These are phyloP conservation scores for Ephestia elutella DNA, from an alignment of 1,140 invertebrate genomes.

Conservation along the genomic window DNA sequence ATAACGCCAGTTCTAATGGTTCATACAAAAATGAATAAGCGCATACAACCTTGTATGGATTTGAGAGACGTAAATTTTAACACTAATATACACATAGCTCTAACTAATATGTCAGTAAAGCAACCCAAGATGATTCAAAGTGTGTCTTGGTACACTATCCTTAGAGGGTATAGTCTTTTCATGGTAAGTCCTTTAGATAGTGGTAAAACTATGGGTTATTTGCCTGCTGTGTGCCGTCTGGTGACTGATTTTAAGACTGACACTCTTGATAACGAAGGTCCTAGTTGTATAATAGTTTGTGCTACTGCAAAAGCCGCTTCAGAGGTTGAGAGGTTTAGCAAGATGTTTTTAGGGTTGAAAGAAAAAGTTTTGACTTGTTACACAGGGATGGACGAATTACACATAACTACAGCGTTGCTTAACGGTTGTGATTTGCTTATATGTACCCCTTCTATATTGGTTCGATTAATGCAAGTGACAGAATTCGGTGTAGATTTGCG, in stretches of 20 bases:
- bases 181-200: conserved; percentile 57
- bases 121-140: conserved; percentile 59
- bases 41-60: conserved; percentile 37
- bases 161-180: conserved; percentile 65
- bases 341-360: conserved; percentile 39
- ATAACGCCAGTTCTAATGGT: conserved; percentile 53
- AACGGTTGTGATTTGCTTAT: conserved; percentile 59
- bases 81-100: conserved; percentile 34
- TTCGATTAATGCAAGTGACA: conserved; percentile 39
- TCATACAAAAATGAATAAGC: conserved; percentile 51
- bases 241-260: conserved; percentile 40
- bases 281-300: conserved; percentile 54
- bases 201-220: conserved; percentile 74
- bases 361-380: conserved; percentile 46
- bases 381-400: conserved; percentile 44
- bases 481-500: conserved; percentile 52
- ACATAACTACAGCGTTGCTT: conserved; percentile 40
- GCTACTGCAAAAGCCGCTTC: conserved; percentile 50
- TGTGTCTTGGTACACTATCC: conserved; percentile 66
- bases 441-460: conserved; percentile 41
- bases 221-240: conserved; percentile 66
- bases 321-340: conserved; percentile 34
- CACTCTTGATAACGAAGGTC: conserved; percentile 33
- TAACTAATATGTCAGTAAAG: conserved; percentile 41
- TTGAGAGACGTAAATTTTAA: conserved; percentile 51